Percentiles rank a stretch among this genome's conserved stretches.
Evolutionary conservation across 2,888 invertebrate genomes (phyloP).

Genomic region (Diadromus collaris): DNA sequence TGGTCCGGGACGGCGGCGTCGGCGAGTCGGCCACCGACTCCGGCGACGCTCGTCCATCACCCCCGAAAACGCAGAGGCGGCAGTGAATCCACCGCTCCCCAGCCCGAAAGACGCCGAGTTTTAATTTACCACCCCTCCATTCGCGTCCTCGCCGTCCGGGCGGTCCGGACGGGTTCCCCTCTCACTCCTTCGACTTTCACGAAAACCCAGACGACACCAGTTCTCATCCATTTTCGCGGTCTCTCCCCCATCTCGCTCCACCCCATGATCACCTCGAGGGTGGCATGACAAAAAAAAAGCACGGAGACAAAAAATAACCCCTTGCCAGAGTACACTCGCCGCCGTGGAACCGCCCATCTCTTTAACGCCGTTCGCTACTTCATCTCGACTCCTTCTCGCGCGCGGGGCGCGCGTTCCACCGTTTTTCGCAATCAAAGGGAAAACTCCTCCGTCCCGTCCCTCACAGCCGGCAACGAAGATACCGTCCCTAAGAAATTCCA

Average conservation of each 20-base stretch:
- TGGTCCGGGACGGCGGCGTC: conserved; percentile 45
- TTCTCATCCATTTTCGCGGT: conserved; percentile 6
- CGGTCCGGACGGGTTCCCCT: conserved; percentile 30
- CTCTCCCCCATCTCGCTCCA: conserved; percentile 4
- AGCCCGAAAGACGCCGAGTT: conserved; percentile 43
- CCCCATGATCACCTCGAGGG: conserved; percentile 15
- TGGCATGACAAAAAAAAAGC: background rate
- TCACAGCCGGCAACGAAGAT: conserved; percentile 4
- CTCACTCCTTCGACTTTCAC: conserved; percentile 24
- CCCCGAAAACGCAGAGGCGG: conserved; percentile 55
- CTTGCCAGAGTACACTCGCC: background rate
- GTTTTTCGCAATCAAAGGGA: conserved; percentile 37
- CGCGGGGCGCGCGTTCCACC: background rate
- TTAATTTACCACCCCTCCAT: conserved; percentile 48
- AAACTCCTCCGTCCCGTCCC: background rate
- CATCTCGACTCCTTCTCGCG: conserved; percentile 35
- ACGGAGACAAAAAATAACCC: conserved; percentile 16
- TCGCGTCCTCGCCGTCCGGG: conserved; percentile 29
- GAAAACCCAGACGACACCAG: conserved; percentile 2
- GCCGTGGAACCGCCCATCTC: conserved; percentile 34
- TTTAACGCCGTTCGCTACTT: conserved; percentile 46
- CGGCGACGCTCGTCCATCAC: conserved; percentile 71
- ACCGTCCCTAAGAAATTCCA: conserved; percentile 51
- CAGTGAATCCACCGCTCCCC: conserved; percentile 24
- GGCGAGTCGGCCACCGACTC: conserved; percentile 41